phyloP scores from a whole-genome alignment of 2,797 vertebrate genomes.

The Ceryle rudis region DNA sequence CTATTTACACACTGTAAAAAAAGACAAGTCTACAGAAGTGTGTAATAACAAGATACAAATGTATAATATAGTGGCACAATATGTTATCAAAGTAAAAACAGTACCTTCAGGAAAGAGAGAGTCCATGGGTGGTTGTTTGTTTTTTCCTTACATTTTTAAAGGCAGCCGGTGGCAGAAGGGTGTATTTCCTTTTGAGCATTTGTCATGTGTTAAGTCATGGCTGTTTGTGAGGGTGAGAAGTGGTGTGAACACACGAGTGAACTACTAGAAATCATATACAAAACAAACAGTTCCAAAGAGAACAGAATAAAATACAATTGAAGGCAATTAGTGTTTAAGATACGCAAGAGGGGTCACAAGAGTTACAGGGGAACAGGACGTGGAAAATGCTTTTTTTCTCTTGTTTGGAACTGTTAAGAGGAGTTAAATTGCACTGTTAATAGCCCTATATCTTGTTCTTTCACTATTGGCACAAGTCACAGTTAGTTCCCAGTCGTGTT shows the following conservation, averaged over 20 bases:
- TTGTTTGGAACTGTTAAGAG: slow-evolving; percentile 28
- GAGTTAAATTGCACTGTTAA: slow-evolving; percentile 72
- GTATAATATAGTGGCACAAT: slow-evolving; percentile 78
- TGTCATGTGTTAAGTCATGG: slow-evolving; percentile 72
- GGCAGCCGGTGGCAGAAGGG: slow-evolving; percentile 80
- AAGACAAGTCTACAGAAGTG: slow-evolving; percentile 77
- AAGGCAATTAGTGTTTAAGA: slow-evolving; percentile 49
- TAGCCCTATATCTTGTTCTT: slow-evolving; percentile 48
- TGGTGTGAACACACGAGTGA: slow-evolving; percentile 44
- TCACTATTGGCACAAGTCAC: background rate
- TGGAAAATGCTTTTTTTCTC: background rate
- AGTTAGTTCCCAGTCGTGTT: background rate
- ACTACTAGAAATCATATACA: slow-evolving; percentile 41
- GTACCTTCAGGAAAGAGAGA: slow-evolving; percentile 70
- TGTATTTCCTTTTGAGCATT: slow-evolving; percentile 49
- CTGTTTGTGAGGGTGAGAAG: slow-evolving; percentile 79
- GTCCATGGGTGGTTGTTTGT: background rate
- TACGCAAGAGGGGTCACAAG: background rate
- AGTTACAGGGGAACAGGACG: background rate
- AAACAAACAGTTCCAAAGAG: slow-evolving; percentile 43
- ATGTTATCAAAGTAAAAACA: slow-evolving; percentile 69
- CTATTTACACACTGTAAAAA: slow-evolving; percentile 80
- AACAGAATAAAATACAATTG: slow-evolving; percentile 43
- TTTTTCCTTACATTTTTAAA: slow-evolving; percentile 62
- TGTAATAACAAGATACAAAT: slow-evolving; percentile 80